Evolutionary conservation across 2,113 vertebrate genomes (phyloP).

Genomic region (Climacteris rufus): DNA sequence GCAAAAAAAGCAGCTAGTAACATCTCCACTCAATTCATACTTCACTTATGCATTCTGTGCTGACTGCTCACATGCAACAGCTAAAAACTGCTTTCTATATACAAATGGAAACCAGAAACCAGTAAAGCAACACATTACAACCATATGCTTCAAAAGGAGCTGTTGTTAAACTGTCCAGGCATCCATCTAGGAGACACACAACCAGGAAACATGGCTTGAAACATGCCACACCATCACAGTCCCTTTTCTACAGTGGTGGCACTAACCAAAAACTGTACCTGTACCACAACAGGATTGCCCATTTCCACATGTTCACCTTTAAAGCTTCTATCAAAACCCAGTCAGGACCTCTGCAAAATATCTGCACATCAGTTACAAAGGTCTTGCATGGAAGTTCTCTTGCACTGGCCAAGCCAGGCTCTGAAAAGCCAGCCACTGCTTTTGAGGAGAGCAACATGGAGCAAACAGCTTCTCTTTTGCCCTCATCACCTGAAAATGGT

Average conservation of each 20-base stretch:
- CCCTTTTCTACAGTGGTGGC: background rate
- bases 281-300: background rate
- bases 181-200: background rate
- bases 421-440: background rate
- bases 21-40: background rate
- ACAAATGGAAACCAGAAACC: background rate
- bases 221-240: fast-evolving
- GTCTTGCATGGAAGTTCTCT: background rate
- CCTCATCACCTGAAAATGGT: background rate
- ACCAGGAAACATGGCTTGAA: background rate
- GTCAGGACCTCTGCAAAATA: background rate
- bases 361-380: background rate
- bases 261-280: fast-evolving
- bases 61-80: fast-evolving
- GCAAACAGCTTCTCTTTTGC: background rate
- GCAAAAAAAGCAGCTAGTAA: background rate
- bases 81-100: background rate
- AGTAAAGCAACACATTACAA: background rate
- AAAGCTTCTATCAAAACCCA: background rate
- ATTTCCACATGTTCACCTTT: background rate
- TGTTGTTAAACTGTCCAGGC: background rate
- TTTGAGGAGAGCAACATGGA: fast-evolving
- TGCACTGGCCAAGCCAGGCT: background rate
- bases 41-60: fast-evolving
- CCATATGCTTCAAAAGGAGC: background rate